These are phyloP conservation scores for Falco columbarius DNA, from an alignment of 2,797 vertebrate genomes.

Conservation along the genomic window DNA sequence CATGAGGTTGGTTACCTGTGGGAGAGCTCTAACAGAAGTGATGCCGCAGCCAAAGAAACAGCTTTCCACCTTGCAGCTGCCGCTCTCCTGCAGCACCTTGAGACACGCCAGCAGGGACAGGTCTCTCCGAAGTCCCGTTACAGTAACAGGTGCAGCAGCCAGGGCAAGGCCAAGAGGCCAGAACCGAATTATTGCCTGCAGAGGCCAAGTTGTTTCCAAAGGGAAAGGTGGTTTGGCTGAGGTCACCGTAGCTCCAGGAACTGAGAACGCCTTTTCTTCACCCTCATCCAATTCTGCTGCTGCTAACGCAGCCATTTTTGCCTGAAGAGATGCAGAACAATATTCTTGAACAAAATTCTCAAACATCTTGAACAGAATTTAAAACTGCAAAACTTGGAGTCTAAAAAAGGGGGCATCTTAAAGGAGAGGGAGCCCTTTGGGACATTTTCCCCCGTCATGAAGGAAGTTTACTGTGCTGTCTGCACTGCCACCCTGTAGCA, in stretches of 20 bases:
- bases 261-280: slow-evolving; percentile 42
- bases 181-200: slow-evolving; percentile 63
- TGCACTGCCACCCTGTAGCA: background rate
- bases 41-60: slow-evolving; percentile 82
- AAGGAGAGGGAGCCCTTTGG: background rate
- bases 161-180: slow-evolving; percentile 92
- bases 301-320: slow-evolving; percentile 81
- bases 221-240: background rate
- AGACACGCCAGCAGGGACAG: slow-evolving; percentile 83
- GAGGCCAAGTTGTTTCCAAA: slow-evolving; percentile 10
- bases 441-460: background rate
- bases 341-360: background rate
- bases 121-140: slow-evolving; percentile 80
- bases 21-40: slow-evolving; percentile 89
- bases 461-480: background rate
- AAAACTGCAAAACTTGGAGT: background rate
- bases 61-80: slow-evolving; percentile 73
- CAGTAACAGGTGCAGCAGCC: slow-evolving; percentile 78
- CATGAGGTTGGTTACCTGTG: slow-evolving; percentile 79
- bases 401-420: background rate
- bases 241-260: slow-evolving; percentile 7
- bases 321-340: slow-evolving; percentile 68
- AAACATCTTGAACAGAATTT: background rate
- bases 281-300: slow-evolving; percentile 88
- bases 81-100: slow-evolving; percentile 72